Base-by-base conservation (phyloP, 2,888 invertebrate species). In the Eremobia ochroleuca region DNA sequence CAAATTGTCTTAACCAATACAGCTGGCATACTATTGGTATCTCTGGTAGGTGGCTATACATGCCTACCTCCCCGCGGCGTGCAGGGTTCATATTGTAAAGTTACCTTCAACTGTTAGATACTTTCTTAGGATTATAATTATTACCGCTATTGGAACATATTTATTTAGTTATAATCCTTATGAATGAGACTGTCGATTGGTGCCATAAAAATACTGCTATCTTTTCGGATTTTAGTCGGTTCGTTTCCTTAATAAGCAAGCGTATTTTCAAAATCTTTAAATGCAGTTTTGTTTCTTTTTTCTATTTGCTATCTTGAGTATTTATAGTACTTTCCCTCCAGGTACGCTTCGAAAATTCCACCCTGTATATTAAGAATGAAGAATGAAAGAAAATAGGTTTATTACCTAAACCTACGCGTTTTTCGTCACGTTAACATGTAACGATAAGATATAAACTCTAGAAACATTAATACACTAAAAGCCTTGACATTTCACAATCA, bases 401-500 rank as follows among this genome's bases (percentile, higher is more conserved):
- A 58, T 25, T 25, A 46, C 64, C 18, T 15, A 15, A 55, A 73
- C n/a, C 13, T 15, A 28, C 31, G n/a, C 71, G 15, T n/a, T 58
- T 46, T 37, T 52, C 43, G n/a, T 34, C 21, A 62, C 6, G 21
- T 46, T n/a, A 37, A 43, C 28, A 43, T 31, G 28, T 46, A 49
- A 65, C 21, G 25, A 9, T 43, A 71, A 70, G 34, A 61, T 37
- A 59, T 34, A 2, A 71, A 68, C 28, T 58, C 68, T 21, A 40
- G 34, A 72, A 74, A 79, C 55, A 43, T n/a, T n/a, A 72, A 75
- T 69, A 43, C 0, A 61, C 40, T 67, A 62, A 65, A 59, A 73
- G 25, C 67, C 68, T 73, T 72, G 71, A 74, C 72, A 43, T 76
- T 70, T 77, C 61, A 31, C 68, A 77, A 83, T 77, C 72, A 66